Evolutionary conservation across 2,113 vertebrate genomes (phyloP).

Genomic region (Chloropsis hardwickii): DNA sequence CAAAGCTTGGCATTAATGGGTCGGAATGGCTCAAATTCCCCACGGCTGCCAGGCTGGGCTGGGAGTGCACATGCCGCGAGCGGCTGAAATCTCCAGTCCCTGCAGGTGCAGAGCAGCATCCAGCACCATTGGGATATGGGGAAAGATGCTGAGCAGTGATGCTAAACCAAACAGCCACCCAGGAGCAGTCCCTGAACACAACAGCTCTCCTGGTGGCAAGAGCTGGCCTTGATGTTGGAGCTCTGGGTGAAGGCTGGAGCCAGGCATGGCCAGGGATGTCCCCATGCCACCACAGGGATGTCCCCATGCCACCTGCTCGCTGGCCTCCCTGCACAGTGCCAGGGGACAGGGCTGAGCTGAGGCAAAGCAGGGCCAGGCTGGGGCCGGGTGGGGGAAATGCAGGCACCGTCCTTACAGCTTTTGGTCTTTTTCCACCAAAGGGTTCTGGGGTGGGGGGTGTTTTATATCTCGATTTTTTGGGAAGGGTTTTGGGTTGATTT

Average conservation of each 20-base stretch:
- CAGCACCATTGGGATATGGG: accelerated
- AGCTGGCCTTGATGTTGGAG: not conserved
- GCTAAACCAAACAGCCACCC: not conserved
- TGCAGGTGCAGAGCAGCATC: accelerated
- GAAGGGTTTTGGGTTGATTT: slow-evolving; percentile 58
- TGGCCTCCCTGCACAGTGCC: not conserved
- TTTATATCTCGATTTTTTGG: slow-evolving; percentile 52
- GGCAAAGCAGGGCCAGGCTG: not conserved
- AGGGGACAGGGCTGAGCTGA: not conserved
- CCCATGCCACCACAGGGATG: not conserved
- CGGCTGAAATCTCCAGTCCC: accelerated
- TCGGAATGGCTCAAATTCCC: not conserved
- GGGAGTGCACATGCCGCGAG: accelerated
- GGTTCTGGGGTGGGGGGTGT: slow-evolving; percentile 5
- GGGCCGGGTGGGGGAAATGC: accelerated
- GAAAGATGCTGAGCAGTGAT: not conserved
- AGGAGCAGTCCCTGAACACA: accelerated
- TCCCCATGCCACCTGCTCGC: accelerated
- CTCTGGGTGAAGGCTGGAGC: not conserved
- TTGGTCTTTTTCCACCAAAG: slow-evolving; percentile 34
- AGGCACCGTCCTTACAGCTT: not conserved
- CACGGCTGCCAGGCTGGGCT: accelerated
- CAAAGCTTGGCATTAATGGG: accelerated
- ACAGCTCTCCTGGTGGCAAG: not conserved
- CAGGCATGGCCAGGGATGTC: accelerated